Evolutionary conservation across 2,888 invertebrate species (phyloP).

Genomic region (Cistogaster globosa): DNA sequence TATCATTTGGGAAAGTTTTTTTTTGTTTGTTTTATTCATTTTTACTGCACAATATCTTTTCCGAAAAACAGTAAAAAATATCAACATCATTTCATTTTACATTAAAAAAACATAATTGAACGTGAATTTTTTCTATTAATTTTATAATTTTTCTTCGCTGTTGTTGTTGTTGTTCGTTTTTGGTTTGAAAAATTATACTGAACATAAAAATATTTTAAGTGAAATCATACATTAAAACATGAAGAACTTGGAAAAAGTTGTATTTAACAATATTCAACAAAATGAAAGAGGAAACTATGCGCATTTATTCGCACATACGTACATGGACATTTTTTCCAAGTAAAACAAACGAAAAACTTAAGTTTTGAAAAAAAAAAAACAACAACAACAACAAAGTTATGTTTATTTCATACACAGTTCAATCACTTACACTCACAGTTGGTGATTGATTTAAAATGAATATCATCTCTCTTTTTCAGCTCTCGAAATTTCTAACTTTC

Average conservation of each 20-base stretch:
- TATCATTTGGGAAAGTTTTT: conserved; percentile 64
- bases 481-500: conserved; percentile 66
- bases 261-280: conserved; percentile 23
- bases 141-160: conserved; percentile 62
- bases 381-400: background rate
- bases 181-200: conserved; percentile 70
- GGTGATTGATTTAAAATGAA: conserved; percentile 46
- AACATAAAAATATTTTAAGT: conserved; percentile 67
- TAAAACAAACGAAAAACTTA: conserved; percentile 51
- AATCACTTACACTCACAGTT: conserved; percentile 52
- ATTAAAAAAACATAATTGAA: conserved; percentile 58
- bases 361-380: background rate
- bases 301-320: conserved; percentile 6
- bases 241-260: conserved; percentile 66
- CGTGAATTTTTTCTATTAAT: conserved; percentile 55
- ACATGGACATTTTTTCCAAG: conserved; percentile 25
- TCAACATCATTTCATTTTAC: conserved; percentile 13
- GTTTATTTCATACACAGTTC: conserved; percentile 46
- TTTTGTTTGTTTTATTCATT: conserved; percentile 26
- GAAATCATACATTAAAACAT: conserved; percentile 61
- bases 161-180: conserved; percentile 62
- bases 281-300: conserved; percentile 54
- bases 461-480: conserved; percentile 9
- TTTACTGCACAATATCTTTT: conserved; percentile 54
- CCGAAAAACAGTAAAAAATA: conserved; percentile 59